A percentile compares a stretch with the other conserved stretches of the same genome.
Evolutionary conservation across 1,140 invertebrate genomes (phyloP).

Genomic region (Drosophila equinoxialis): DNA sequence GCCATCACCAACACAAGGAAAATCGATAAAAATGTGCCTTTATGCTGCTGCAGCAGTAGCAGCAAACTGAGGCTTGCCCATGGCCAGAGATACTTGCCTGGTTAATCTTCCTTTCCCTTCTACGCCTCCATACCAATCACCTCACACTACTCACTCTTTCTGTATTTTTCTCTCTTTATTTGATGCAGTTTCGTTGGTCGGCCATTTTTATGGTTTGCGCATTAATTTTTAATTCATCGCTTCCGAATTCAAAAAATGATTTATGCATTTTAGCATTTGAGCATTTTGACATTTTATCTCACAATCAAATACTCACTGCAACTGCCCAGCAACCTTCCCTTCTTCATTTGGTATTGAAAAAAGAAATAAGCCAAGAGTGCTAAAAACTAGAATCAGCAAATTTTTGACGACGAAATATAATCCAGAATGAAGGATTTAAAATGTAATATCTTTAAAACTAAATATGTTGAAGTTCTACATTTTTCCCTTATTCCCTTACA

Average conservation of each 20-base stretch:
- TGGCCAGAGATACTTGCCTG: constrained; percentile 15
- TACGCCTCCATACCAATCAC: neutral
- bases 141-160: neutral
- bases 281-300: constrained; percentile 25
- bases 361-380: too few relatives aligned
- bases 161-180: neutral
- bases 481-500: neutral
- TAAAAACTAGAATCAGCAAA: too few relatives aligned
- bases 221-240: constrained; percentile 76
- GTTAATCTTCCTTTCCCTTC: constrained; percentile 19
- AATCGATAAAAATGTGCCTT: constrained; percentile 77
- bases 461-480: too few relatives aligned
- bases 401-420: too few relatives aligned
- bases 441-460: too few relatives aligned
- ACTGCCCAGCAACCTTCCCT: neutral
- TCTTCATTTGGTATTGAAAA: too few relatives aligned
- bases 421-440: too few relatives aligned
- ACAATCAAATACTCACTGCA: constrained; percentile 64
- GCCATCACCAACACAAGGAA: constrained; percentile 39
- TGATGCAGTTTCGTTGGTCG: constrained; percentile 27
- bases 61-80: constrained; percentile 8
- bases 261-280: constrained; percentile 49
- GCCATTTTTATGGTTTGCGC: constrained; percentile 50
- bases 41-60: constrained; percentile 22
- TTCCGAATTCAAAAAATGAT: constrained; percentile 55